Base-by-base conservation (phyloP, 2,113 vertebrate species). In the Oreochromis niloticus region DNA sequence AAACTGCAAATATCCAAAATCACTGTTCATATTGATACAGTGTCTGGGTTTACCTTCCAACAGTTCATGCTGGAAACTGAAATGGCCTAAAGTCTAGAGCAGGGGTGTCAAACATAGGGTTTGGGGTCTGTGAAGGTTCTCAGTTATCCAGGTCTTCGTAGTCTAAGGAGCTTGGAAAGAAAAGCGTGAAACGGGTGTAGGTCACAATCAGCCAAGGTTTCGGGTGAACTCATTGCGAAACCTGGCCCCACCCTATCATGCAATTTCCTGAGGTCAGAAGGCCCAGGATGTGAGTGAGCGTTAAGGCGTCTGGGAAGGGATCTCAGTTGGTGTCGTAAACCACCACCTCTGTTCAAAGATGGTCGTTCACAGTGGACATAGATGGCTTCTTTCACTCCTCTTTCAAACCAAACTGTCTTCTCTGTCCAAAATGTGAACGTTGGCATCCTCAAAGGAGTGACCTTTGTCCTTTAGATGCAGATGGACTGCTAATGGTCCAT, bases 1-100 rank as follows among this genome's bases (percentile, higher is more conserved):
- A 50, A 78, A 50, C 10, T 32, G 46, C 17, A 50, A 78, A 50
- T 50, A 27, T 50, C 6, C 24, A 24, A 71, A 85, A 30, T 59
- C 27, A 13, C 59, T 81, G 63, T 90, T 87, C 84, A 83, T 82
- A 83, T 81, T 83, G 55, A 85, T 85, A 24, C 82, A 81, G 54
- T 86, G 46, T 66, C 55, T 83, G 66, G 61, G 36, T 90, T 87
- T 79, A 84, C 73, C 80, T 90, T 50, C 43, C 16, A 50, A 7
- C 17, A n/a, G 43, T 78, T 19, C 27, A 50, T 78, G 27, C 16
- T 50, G 27, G 16, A 78, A 78, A 78, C 9, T 78, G 71, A 78
- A 78, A 78, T 48, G 4, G 71, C 24, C 24, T 83, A 66, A 50
- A 85, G 87, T 81, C 80, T 57, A 55, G 41, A 89, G 78, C 9